These are phyloP conservation scores for Gallinago stenura DNA, from an alignment of 2,797 vertebrate genomes.

Conservation along the genomic window DNA sequence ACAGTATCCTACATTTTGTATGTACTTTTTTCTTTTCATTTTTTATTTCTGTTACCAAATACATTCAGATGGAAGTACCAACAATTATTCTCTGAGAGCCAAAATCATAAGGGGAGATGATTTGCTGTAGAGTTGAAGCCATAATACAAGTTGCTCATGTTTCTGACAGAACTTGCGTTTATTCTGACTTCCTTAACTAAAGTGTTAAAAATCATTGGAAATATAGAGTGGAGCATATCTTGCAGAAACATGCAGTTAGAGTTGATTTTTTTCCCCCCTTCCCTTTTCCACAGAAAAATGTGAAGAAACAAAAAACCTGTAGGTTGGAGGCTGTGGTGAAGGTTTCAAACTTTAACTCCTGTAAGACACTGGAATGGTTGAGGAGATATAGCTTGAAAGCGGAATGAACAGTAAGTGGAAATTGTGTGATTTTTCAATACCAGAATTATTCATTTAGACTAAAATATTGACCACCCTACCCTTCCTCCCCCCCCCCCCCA, in stretches of 20 bases:
- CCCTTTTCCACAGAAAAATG: background rate
- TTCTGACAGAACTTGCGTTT: background rate
- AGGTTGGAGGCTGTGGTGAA: background rate
- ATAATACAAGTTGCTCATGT: background rate
- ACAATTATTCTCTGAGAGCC: background rate
- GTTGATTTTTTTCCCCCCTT: background rate
- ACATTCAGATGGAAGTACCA: background rate
- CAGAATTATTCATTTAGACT: background rate
- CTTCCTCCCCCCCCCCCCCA: too few relatives aligned
- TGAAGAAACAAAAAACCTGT: background rate
- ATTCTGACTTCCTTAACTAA: background rate
- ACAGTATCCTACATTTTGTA: background rate
- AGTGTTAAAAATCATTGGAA: background rate
- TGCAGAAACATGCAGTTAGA: constrained; percentile 16
- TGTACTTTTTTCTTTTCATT: background rate
- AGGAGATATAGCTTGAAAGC: background rate
- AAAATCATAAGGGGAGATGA: background rate
- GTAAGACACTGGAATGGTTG: background rate
- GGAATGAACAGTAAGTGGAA: background rate
- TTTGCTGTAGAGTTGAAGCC: background rate
- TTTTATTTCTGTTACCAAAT: background rate
- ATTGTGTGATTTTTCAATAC: background rate
- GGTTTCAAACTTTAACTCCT: background rate
- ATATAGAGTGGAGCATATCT: background rate
- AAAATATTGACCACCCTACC: background rate